phyloP scores from a whole-genome alignment of 2,797 vertebrate genomes.

The Acanthurus tractus region DNA sequence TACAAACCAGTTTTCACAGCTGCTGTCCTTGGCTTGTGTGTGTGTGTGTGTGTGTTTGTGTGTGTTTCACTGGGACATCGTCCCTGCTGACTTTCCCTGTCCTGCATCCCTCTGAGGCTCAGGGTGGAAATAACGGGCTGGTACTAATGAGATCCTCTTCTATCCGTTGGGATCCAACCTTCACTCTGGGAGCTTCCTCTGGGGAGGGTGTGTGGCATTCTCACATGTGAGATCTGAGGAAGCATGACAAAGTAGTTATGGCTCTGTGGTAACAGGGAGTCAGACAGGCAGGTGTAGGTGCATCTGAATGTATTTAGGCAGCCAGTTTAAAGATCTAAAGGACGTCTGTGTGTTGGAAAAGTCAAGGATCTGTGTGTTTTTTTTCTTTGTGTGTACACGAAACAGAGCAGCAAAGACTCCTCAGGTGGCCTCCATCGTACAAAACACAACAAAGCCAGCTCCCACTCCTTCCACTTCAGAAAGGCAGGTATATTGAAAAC shows the following conservation, averaged over 20 bases:
- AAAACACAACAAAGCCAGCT: conserved; percentile 3
- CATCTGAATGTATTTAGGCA: not conserved
- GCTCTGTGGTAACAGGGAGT: conserved; percentile 11
- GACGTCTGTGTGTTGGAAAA: not conserved
- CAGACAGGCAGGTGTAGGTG: conserved; percentile 1
- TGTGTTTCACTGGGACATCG: conserved; percentile 54
- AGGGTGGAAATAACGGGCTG: conserved; percentile 56
- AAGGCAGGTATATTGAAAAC: not conserved
- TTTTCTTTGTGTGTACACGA: not conserved
- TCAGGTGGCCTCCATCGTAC: no score
- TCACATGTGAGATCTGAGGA: conserved; percentile 34
- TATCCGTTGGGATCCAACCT: conserved; percentile 26
- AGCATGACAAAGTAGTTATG: not conserved
- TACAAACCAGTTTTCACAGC: conserved; percentile 28
- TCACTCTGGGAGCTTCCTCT: conserved; percentile 30
- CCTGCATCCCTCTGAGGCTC: conserved; percentile 54
- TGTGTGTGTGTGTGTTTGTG: conserved; percentile 12
- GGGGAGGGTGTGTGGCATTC: conserved; percentile 38
- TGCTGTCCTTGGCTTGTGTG: conserved; percentile 22
- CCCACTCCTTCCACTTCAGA: not conserved
- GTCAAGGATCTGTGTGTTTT: not conserved
- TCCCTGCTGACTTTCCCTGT: conserved; percentile 50
- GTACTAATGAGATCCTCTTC: conserved; percentile 64
- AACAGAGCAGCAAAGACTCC: not conserved
- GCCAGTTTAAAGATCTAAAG: not conserved